phyloP scores from a whole-genome alignment of 2,888 invertebrate species.

The Kryphioiulus occultus region DNA sequence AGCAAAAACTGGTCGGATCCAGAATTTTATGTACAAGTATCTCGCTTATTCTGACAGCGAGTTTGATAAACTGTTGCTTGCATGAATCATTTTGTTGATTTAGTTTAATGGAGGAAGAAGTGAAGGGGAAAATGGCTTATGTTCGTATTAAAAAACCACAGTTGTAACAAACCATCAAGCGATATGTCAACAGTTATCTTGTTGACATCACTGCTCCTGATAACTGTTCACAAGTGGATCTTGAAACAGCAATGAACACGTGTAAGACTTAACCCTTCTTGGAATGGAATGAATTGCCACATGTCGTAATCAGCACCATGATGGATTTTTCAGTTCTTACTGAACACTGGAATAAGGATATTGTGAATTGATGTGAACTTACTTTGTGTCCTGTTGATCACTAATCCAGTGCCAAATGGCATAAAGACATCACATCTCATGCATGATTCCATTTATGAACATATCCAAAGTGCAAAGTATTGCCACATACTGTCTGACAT shows the following conservation, averaged over 20 bases:
- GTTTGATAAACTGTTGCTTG: background rate
- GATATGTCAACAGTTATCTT: background rate
- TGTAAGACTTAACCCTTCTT: too few relatives aligned
- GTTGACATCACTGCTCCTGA: background rate
- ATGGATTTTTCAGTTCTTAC: background rate
- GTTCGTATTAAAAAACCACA: background rate
- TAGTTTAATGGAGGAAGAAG: background rate
- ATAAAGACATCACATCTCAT: background rate
- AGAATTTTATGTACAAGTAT: background rate
- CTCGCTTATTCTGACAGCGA: background rate
- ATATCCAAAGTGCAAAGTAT: too few relatives aligned
- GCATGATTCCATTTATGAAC: background rate
- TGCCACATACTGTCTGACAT: background rate
- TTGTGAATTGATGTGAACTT: too few relatives aligned
- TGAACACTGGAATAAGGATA: too few relatives aligned
- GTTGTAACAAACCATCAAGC: background rate
- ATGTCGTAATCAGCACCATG: background rate
- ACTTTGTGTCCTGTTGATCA: too few relatives aligned
- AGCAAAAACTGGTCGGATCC: background rate
- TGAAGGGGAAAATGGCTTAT: background rate
- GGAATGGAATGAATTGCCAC: too few relatives aligned
- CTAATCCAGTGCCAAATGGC: too few relatives aligned
- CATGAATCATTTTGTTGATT: constrained; percentile 2
- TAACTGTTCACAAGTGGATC: background rate
- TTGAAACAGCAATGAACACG: background rate